These are phyloP conservation scores for Automeris io DNA, from an alignment of 2,888 invertebrate species.

Conservation along the genomic window DNA sequence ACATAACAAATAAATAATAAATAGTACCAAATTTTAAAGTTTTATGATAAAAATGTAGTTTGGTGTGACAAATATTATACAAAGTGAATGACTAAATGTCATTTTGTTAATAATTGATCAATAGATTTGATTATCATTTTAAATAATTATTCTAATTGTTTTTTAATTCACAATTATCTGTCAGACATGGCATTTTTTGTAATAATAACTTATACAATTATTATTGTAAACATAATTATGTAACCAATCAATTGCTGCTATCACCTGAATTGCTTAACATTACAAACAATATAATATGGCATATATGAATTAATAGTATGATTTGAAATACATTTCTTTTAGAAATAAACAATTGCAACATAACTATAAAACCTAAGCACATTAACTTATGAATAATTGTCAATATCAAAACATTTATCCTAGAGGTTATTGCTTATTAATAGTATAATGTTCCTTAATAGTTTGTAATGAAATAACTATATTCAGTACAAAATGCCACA, in stretches of 20 bases:
- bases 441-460: slow-evolving; percentile 63
- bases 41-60: slow-evolving; percentile 68
- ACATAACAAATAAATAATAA: slow-evolving; percentile 77
- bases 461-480: slow-evolving; percentile 65
- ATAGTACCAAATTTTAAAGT: slow-evolving; percentile 69
- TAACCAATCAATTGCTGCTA: slow-evolving; percentile 42
- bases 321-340: slow-evolving; percentile 68
- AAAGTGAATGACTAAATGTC: slow-evolving; percentile 67
- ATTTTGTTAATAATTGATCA: slow-evolving; percentile 40
- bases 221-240: slow-evolving; percentile 39
- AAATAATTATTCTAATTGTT: slow-evolving; percentile 49
- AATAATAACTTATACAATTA: slow-evolving; percentile 32
- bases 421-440: slow-evolving; percentile 75
- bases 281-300: slow-evolving; percentile 74
- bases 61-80: slow-evolving; percentile 67
- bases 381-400: slow-evolving; percentile 71
- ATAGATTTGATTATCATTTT: slow-evolving; percentile 37
- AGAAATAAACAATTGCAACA: slow-evolving; percentile 72
- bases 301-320: slow-evolving; percentile 70
- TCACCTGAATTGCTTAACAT: slow-evolving; percentile 68
- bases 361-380: slow-evolving; percentile 67
- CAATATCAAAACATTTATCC: slow-evolving; percentile 76
- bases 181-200: slow-evolving; percentile 52
- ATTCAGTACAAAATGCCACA: slow-evolving; percentile 74
- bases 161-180: slow-evolving; percentile 43